Conservation (phyloP, 1,140 invertebrate genomes). For the Apis florea region DNA sequence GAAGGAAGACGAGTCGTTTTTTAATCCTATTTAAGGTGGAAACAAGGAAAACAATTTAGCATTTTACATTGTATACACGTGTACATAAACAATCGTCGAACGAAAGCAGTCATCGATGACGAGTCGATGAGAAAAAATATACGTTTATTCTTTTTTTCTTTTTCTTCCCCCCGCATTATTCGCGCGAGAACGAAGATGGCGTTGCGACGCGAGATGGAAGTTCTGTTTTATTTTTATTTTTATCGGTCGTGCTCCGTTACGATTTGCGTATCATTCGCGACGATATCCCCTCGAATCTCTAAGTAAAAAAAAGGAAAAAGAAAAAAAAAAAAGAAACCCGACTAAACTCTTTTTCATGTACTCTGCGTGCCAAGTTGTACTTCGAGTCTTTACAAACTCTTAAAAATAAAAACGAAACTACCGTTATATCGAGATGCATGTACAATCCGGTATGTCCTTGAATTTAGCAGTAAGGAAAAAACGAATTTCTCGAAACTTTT, state of each 20-base stretch:
- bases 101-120: too few relatives aligned
- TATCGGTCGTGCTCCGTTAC: too few relatives aligned
- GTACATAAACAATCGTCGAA: slow-evolving; percentile 11
- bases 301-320: too few relatives aligned
- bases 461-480: slow-evolving; percentile 4
- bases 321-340: too few relatives aligned
- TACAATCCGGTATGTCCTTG: slow-evolving; percentile 37
- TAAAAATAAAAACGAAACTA: slow-evolving; percentile 1
- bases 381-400: slow-evolving; percentile 12
- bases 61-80: slow-evolving; percentile 40
- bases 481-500: slow-evolving; percentile 2
- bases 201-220: too few relatives aligned
- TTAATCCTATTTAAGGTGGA: neutral
- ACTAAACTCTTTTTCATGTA: slow-evolving; percentile 29
- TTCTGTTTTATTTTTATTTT: too few relatives aligned
- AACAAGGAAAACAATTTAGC: too few relatives aligned
- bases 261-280: too few relatives aligned
- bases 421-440: slow-evolving; percentile 32
- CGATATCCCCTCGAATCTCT: too few relatives aligned
- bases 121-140: neutral
- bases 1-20: neutral
- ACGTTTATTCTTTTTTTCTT: too few relatives aligned
- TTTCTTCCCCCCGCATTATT: too few relatives aligned
- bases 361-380: slow-evolving; percentile 44
- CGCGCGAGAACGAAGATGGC: too few relatives aligned